phyloP scores from a whole-genome alignment of 1,140 invertebrate species.

The Trinorchestia longiramus region DNA sequence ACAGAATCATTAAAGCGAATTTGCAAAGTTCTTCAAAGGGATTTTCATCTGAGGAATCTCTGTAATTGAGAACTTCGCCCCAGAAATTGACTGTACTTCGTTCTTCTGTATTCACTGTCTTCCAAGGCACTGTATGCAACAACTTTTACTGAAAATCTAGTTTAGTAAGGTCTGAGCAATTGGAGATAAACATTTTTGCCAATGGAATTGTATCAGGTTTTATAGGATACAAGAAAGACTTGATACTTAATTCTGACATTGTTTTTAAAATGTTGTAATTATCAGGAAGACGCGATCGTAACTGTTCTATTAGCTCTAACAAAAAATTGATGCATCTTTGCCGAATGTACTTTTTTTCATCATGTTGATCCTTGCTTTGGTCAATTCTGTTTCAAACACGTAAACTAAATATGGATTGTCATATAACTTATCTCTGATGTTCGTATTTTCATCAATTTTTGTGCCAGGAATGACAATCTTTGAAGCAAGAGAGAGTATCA shows the following conservation, averaged over 20 bases:
- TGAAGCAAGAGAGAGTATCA: background rate
- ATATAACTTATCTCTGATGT: too few species aligned
- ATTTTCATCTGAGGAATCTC: slow-evolving; percentile 67
- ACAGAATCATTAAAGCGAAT: too few species aligned
- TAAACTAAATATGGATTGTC: slow-evolving; percentile 18
- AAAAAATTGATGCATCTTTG: too few species aligned
- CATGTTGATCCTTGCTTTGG: slow-evolving; percentile 37
- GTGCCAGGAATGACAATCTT: too few species aligned
- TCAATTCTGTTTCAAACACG: slow-evolving; percentile 48
- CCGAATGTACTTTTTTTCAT: slow-evolving; percentile 56
- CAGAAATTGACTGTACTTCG: slow-evolving; percentile 66
- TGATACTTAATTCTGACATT: slow-evolving; percentile 56
- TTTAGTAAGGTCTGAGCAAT: slow-evolving; percentile 22
- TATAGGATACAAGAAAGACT: slow-evolving; percentile 55
- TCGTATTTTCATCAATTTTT: too few species aligned
- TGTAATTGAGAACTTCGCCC: slow-evolving; percentile 67
- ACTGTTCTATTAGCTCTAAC: slow-evolving; percentile 56
- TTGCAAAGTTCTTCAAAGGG: too few species aligned
- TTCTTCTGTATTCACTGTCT: background rate
- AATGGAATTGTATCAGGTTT: too few species aligned
- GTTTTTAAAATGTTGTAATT: slow-evolving; percentile 3
- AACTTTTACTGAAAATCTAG: too few species aligned
- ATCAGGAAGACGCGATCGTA: slow-evolving; percentile 55
- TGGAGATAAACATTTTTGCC: too few species aligned
- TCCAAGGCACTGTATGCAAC: too few species aligned